Base-by-base conservation (phyloP, 2,888 invertebrate genomes). In the Drosophila melanosoma region DNA sequence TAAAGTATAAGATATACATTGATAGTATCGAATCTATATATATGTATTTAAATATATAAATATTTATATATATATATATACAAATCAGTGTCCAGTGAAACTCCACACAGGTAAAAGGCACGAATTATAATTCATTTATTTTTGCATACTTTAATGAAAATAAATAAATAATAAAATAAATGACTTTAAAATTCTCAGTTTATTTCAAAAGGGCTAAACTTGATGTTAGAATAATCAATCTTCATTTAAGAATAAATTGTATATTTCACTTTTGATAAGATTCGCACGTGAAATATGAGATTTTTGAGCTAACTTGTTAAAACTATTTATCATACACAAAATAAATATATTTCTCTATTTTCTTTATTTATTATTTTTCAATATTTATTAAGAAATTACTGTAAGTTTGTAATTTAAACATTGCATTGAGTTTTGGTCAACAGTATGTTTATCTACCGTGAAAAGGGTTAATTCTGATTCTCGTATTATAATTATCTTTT, bases 51-150 rank as follows among this genome's bases (percentile, higher is more conserved):
- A 15, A 20, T 45, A 32, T 33, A 42, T 17, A 42, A 23, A 15
- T 20, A 6, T 7, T 6, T 7, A 36, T 35, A 49, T 45, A 52
- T 64, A 68, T 76, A 38, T 1, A 10, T 42, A 45, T 20, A 42
- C 12, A 29, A 29, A 29, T 29, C 29, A 29, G 29, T 26, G 26
- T 3, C 26, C 5, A 26, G 26, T 29, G 29, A 29, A 29, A 29
- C 4, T 29, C 29, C 2, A 29, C 29, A 29, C 6, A 29, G 29
- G 5, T 29, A 6, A 29, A 29, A 29, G 29, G 6, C 29, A 6
- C 29, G 29, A 5, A 29, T 29, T 29, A 29, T 29, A 0, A 5
- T 29, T 29, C 29, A 29, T 6, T 29, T 6, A 29, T 29, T 29
- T 6, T 29, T 29, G 5, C 29, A 29, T 29, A 29, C 29, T 29